A percentile compares a stretch with the other conserved stretches of the same genome.
phyloP scores from a whole-genome alignment of 2,888 invertebrate genomes.

The Sturmia bella region DNA sequence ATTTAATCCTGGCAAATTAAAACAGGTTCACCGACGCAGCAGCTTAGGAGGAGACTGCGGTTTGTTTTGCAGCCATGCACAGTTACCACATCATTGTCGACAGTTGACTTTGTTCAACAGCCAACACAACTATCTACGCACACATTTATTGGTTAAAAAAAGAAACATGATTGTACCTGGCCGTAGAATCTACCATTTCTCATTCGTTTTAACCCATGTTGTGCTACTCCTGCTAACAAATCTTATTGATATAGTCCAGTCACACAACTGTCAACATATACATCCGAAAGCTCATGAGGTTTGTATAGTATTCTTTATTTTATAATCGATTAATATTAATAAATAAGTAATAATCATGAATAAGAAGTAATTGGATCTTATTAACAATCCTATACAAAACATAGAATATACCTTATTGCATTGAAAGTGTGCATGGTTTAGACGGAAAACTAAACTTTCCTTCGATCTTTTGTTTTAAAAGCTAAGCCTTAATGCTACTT shows the following conservation, averaged over 20 bases:
- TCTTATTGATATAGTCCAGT: constrained; percentile 45
- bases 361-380: too few species aligned
- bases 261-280: constrained; percentile 85
- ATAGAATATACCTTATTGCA: too few species aligned
- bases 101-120: background rate
- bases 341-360: background rate
- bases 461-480: too few species aligned
- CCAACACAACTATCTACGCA: constrained; percentile 27
- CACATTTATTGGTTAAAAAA: constrained; percentile 14
- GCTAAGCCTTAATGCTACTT: too few species aligned
- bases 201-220: constrained; percentile 47
- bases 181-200: constrained; percentile 24
- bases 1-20: background rate
- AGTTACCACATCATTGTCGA: constrained; percentile 5
- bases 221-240: constrained; percentile 35
- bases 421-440: too few species aligned
- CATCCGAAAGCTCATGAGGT: constrained; percentile 88
- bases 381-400: too few species aligned
- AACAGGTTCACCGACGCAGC: constrained; percentile 6
- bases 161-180: constrained; percentile 40
- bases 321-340: background rate
- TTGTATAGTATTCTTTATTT: constrained; percentile 69
- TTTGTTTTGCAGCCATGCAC: constrained; percentile 6
- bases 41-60: constrained; percentile 3
- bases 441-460: too few species aligned